Evolutionary conservation across 2,888 invertebrate species (phyloP).

Genomic region (Barypeithes pellucidus): DNA sequence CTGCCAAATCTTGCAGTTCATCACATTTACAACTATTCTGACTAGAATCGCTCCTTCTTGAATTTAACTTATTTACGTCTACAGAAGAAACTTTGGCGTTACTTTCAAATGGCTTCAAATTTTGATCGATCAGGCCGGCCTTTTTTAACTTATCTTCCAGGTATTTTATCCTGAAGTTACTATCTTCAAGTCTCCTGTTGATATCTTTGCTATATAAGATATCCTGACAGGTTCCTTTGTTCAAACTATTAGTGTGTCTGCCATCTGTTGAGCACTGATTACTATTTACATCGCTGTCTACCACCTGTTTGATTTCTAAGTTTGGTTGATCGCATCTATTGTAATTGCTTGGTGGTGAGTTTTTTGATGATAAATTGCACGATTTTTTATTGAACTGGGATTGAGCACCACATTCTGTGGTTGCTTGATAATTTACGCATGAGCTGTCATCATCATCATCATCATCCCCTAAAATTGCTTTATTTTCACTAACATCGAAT

Average conservation of each 20-base stretch:
- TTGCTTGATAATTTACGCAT: neutral
- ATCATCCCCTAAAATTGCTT: neutral
- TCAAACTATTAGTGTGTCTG: conserved; percentile 13
- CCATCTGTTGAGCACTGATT: conserved; percentile 45
- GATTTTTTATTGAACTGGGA: neutral
- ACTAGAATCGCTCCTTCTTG: neutral
- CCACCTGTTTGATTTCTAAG: conserved; percentile 6
- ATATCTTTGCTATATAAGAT: conserved; percentile 57
- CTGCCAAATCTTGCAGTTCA: neutral
- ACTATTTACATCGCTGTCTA: conserved; percentile 12
- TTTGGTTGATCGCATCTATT: neutral
- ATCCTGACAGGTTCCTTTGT: conserved; percentile 5
- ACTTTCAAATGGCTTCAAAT: neutral
- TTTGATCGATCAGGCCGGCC: conserved; percentile 63
- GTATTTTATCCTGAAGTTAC: conserved; percentile 71
- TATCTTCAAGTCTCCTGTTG: conserved; percentile 67
- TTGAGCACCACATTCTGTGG: neutral
- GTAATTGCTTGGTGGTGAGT: neutral
- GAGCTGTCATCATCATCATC: neutral
- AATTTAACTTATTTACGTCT: neutral
- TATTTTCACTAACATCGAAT: neutral
- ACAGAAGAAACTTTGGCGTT: conserved; percentile 2
- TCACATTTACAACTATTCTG: conserved; percentile 13
- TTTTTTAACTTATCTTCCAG: conserved; percentile 69
- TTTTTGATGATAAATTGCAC: neutral